Conservation (phyloP, 2,113 vertebrate genomes). For the Lepisosteus osseus region DNA sequence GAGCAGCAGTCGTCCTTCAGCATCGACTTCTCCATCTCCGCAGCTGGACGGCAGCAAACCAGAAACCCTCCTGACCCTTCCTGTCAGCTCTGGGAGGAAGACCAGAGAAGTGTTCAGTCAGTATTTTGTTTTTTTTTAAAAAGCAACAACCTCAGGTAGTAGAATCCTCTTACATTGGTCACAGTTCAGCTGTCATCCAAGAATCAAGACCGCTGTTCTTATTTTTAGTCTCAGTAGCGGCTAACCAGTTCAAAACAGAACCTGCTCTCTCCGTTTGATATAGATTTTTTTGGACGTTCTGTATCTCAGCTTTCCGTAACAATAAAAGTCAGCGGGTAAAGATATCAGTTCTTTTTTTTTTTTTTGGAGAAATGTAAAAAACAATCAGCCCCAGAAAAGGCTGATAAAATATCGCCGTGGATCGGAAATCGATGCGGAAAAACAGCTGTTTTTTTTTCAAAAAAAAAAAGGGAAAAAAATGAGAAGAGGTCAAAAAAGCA, state of each 20-base stretch:
- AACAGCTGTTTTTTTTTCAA: slow-evolving; percentile 6
- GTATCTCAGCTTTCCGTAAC: not conserved
- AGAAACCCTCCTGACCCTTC: slow-evolving; percentile 17
- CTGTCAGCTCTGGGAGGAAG: slow-evolving; percentile 14
- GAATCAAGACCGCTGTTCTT: slow-evolving; percentile 28
- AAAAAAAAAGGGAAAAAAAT: slow-evolving; percentile 12
- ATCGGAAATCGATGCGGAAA: slow-evolving; percentile 20
- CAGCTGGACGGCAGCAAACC: slow-evolving; percentile 29
- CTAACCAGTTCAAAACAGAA: slow-evolving; percentile 20
- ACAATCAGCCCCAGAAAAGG: slow-evolving; percentile 8
- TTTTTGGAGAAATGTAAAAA: slow-evolving; percentile 23
- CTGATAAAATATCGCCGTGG: slow-evolving; percentile 19
- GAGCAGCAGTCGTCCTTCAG: slow-evolving; percentile 53
- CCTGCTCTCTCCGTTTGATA: slow-evolving; percentile 26
- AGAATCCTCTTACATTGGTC: slow-evolving; percentile 19
- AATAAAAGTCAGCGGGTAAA: not conserved
- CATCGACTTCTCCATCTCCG: slow-evolving; percentile 57
- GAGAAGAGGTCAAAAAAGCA: slow-evolving; percentile 22
- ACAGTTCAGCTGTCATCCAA: slow-evolving; percentile 24
- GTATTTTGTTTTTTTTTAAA: slow-evolving; percentile 1
- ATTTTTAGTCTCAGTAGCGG: slow-evolving; percentile 28
- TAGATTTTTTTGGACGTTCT: slow-evolving; percentile 9
- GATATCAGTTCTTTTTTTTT: slow-evolving; percentile 4
- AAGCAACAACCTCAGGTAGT: slow-evolving; percentile 24
- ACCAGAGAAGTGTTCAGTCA: slow-evolving; percentile 20